These are phyloP conservation scores for Conomelus anceps DNA, from an alignment of 2,888 invertebrate genomes.

Conservation along the genomic window DNA sequence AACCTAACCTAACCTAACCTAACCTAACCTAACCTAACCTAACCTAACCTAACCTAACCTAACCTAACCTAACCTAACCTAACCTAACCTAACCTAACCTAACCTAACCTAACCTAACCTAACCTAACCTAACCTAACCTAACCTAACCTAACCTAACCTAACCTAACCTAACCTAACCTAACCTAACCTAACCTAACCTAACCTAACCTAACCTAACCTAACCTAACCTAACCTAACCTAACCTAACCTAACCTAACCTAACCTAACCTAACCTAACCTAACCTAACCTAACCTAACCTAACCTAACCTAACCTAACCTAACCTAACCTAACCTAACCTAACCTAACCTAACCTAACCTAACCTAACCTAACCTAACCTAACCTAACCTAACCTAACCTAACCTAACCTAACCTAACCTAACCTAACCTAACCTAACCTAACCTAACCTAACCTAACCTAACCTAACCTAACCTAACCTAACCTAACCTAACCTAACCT, in stretches of 20 bases:
- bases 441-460: conserved; percentile 19
- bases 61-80: conserved; percentile 27
- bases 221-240: not conserved
- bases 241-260: conserved; percentile 2
- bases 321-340: conserved; percentile 17
- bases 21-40: conserved; percentile 27
- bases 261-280: not conserved
- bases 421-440: conserved; percentile 10
- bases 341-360: conserved; percentile 23
- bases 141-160: not conserved
- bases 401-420: conserved; percentile 20
- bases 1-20: conserved; percentile 27
- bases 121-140: conserved; percentile 1
- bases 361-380: not conserved
- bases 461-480: conserved; percentile 22
- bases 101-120: conserved; percentile 16
- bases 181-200: conserved; percentile 7
- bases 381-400: conserved; percentile 25
- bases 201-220: conserved; percentile 1
- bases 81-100: conserved; percentile 28
- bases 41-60: conserved; percentile 25
- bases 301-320: not conserved
- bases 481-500: conserved; percentile 26
- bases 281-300: not conserved
- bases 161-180: conserved; percentile 7